Evolutionary conservation across 2,797 vertebrate genomes (phyloP), one percentile per base, ranked within the genome.

Genomic region (Alosa sapidissima): DNA sequence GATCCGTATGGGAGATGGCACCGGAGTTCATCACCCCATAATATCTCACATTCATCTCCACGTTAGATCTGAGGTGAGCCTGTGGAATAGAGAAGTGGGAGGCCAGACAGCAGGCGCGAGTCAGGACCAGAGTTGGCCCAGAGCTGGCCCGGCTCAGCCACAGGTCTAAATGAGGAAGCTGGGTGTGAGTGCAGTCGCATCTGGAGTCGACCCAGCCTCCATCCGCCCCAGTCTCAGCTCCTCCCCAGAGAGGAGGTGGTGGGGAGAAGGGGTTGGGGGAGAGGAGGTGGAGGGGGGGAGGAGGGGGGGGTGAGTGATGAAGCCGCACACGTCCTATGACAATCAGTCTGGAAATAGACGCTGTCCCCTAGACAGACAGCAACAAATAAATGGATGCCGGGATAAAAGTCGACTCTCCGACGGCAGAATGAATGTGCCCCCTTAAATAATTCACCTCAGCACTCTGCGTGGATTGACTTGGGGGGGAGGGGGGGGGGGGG

Each of bases 371-470:
- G 72, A 78, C 72, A 78, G 72, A 78, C 72, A 78, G 72, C 16
- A 21, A 21, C 72, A 78, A 78, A 78, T 78, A 21, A 78, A 78
- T 78, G 72, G 72, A 47, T 47, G 72, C 5, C 72, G 9, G 72
- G 41, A 14, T 41, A 14, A 78, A 78, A 78, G 72, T 36, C 8
- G 72, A 47, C 36, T 78, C 68, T 45, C 19, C 41, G 72, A 19
- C 6, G 7, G 16, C 72, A 78, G 41, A 78, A 78, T 78, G 72
- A 47, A 47, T 78, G 72, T 19, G 72, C 16, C 41, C 19, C 72
- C 72, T 78, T 78, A 78, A 78, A 78, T 78, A 78, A 78, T 78
- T 78, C 72, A 78, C 72, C 72, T 78, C 19, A 13, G 36, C 72
- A 16, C 72, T 36, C 72, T 19, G 16, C 36, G 72, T 7, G 14